Evolutionary conservation across 2,797 vertebrate species (phyloP), one percentile per base, ranked within the genome.

Genomic region (Notamacropus eugenii): DNA sequence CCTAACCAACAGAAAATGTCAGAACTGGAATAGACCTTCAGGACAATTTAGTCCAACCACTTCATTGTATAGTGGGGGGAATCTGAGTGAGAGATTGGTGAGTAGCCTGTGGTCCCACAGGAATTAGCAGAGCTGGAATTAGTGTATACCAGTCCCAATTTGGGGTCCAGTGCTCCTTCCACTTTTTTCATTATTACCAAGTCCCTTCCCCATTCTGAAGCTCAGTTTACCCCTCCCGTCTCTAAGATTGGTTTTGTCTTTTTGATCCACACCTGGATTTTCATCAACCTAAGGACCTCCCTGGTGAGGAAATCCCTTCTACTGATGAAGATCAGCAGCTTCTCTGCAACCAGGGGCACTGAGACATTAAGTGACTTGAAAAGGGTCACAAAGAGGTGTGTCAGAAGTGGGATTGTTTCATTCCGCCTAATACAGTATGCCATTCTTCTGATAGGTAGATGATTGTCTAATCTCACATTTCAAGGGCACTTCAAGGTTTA

Each of bases 21-120:
- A 91, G 40, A 55, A 14, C 91, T 24, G 90, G 92, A 96, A 96
- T 97, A 57, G 92, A 97, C 55, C 92, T 95, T 96, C 62, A 92
- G 95, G 96, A 54, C 91, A 92, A 90, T 96, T 46, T 56, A 95
- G 56, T 95, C 46, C 52, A 95, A 34, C 55, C 40, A 31, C 92
- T 93, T 94, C n/a, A 93, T 96, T 54, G 74, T 95, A 90, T 19
- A 94, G 62, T 94, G 95, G 13, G 58, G 58, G 27, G 59, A 96
- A 96, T 93, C 74, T 93, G 27, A 93, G 91, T 50, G 94, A 92
- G 67, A 93, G 13, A 22, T n/a, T n/a, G 1, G 3, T 46, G 62
- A 67, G 34, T 67, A 67, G 62, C 62, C 34, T 67, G 34, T 74
- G 74, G 40, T 87, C 40, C 27, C 24, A 27, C 40, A 46, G 40